Base-by-base conservation (phyloP, 1,140 invertebrate species). In the Nasonia vitripennis region DNA sequence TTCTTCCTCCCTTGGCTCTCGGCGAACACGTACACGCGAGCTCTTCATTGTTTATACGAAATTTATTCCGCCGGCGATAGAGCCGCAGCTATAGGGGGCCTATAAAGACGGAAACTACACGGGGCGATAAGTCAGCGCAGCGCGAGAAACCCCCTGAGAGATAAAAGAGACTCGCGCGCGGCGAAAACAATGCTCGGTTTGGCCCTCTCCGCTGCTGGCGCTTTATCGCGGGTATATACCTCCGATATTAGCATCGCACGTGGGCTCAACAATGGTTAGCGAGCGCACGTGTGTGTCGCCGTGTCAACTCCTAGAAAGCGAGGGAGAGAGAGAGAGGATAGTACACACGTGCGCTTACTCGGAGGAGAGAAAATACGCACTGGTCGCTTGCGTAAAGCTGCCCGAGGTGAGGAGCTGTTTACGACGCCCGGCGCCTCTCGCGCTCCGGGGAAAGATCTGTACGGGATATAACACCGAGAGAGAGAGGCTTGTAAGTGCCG, bases 161-260 rank as follows among this genome's bases (percentile, higher is more conserved):
- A 83, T 83, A 83, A 83, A 83, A 73, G 31, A 74, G 68, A 71
- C 9, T 31, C 23, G 68, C 23, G 31, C 31, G 34, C 34, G 27
- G 34, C 34, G 27, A 71, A 71, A 71, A 71, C 68, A 71, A 71
- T 71, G 27, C 68, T 71, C 31, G 27, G 68, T 34, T 34, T 31
- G 68, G 31, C 14, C 17, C 55, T 62, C 11, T 27, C 27, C 27
- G 27, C 27, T 27, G 27, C 27, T 27, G 27, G 79, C 74, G 2
- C 23, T 83, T 83, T 83, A 83, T 83, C 71, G n/a, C n/a, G 4
- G 1, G 6, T 3, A n/a, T 5, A 62, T 62, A 2, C 37, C 62
- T 68, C 67, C 27, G 23, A 84, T 84, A 84, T 84, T 78, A 84
- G 83, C 83, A 48, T 70, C 75, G 27, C 75, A 73, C 74, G 83